Evolutionary conservation across 2,888 invertebrate genomes (phyloP).

Genomic region (Catocala fraxini): DNA sequence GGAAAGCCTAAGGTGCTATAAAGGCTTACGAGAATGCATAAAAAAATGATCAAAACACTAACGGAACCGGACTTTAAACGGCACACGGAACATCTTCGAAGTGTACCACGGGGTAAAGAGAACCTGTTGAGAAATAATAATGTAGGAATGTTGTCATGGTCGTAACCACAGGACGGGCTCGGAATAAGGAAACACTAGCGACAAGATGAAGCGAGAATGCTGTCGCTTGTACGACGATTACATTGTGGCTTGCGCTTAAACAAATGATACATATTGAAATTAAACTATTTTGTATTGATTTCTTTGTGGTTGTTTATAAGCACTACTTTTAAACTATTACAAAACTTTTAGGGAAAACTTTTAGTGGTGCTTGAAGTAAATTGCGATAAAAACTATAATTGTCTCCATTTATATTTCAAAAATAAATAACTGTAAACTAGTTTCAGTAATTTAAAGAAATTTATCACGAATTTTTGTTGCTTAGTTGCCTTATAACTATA

Average conservation of each 20-base stretch:
- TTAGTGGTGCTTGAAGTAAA: no score
- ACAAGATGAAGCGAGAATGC: neutral
- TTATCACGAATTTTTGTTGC: no score
- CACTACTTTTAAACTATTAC: no score
- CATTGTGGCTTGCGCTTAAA: neutral
- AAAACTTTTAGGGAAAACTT: no score
- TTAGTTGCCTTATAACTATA: no score
- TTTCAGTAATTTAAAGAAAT: no score
- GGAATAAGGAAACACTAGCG: constrained; percentile 29
- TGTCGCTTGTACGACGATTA: neutral
- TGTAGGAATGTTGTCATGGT: constrained; percentile 49
- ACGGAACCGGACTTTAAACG: constrained; percentile 43
- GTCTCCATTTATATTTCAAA: no score
- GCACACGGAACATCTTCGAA: constrained; percentile 48
- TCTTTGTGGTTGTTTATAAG: no score
- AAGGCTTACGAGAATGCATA: constrained; percentile 35
- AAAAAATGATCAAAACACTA: constrained; percentile 38
- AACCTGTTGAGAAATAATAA: constrained; percentile 51
- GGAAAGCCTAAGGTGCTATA: constrained; percentile 26
- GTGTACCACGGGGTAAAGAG: constrained; percentile 48
- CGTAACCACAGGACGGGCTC: constrained; percentile 36
- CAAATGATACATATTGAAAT: no score
- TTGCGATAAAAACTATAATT: no score
- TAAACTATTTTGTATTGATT: no score
- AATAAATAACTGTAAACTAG: no score